Evolutionary conservation across 1,140 invertebrate species (phyloP).

Genomic region (Lepidotrigona ventralis): DNA sequence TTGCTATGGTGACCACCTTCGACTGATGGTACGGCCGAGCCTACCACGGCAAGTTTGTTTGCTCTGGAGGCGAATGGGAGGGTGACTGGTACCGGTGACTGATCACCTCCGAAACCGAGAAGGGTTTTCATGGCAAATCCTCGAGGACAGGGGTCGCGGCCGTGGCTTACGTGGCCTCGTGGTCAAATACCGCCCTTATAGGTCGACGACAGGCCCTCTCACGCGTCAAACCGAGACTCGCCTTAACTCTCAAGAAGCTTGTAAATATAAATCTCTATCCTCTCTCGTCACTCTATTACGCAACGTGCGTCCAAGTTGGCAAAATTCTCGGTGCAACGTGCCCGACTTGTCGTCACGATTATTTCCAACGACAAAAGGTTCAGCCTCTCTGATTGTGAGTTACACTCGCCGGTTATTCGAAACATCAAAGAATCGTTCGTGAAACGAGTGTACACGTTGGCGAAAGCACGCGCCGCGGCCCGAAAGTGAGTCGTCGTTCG

Average conservation of each 20-base stretch:
- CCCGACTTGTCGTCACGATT: background rate
- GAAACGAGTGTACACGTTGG: background rate
- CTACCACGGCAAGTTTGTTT: constrained; percentile 58
- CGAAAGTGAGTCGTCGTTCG: background rate
- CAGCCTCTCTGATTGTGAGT: background rate
- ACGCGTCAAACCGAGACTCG: background rate
- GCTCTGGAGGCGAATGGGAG: constrained; percentile 39
- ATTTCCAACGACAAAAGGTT: background rate
- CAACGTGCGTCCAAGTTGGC: background rate
- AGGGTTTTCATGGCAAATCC: constrained; percentile 62
- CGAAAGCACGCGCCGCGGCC: constrained; percentile 9
- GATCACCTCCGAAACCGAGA: constrained; percentile 64
- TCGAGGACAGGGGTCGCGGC: constrained; percentile 67
- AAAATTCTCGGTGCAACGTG: background rate
- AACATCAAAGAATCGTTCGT: constrained; percentile 31
- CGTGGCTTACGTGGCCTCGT: constrained; percentile 50
- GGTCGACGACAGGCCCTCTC: constrained; percentile 40
- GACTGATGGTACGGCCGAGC: constrained; percentile 53
- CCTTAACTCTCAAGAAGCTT: background rate
- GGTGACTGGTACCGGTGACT: constrained; percentile 57
- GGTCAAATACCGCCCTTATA: constrained; percentile 49
- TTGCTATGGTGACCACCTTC: constrained; percentile 37
- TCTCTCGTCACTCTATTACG: background rate
- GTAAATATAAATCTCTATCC: constrained; percentile 20
- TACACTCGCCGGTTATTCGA: background rate